Percentiles rank a stretch among this genome's conserved stretches.
Conservation (phyloP, 2,113 vertebrate genomes). For the Ictidomys tridecemlineatus region DNA sequence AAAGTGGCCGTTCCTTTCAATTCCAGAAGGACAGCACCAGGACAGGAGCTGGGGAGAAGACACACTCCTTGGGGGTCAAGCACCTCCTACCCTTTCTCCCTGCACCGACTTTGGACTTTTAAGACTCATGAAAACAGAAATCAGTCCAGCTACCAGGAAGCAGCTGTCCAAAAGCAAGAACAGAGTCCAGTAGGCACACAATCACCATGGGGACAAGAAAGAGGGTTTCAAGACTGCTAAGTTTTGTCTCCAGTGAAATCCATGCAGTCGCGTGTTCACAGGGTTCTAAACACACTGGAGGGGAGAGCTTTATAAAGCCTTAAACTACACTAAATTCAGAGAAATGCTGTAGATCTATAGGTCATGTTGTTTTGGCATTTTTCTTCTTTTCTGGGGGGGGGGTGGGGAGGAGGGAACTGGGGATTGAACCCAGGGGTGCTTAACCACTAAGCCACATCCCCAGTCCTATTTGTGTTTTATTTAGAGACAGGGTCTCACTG, state of each 20-base stretch:
- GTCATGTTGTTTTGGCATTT: not conserved
- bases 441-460: too few species aligned
- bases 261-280: not conserved
- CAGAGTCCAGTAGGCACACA: not conserved
- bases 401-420: too few species aligned
- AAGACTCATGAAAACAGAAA: conserved; percentile 34
- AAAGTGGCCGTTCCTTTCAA: not conserved
- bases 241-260: not conserved
- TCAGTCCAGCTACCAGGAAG: not conserved
- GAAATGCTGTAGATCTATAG: not conserved
- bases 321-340: not conserved
- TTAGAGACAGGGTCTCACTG: too few species aligned
- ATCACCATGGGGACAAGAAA: not conserved
- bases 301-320: not conserved
- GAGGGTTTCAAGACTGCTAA: not conserved
- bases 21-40: not conserved
- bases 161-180: not conserved
- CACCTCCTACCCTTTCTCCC: not conserved
- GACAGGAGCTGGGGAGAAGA: not conserved
- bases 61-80: not conserved
- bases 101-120: not conserved
- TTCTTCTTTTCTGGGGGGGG: too few species aligned
- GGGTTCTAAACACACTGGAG: not conserved
- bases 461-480: too few species aligned
- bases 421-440: too few species aligned